Percentiles rank a stretch among this genome's conserved stretches.
Conservation (phyloP, 2,797 vertebrate genomes). For the Microctenopoma stevenorrisi region DNA sequence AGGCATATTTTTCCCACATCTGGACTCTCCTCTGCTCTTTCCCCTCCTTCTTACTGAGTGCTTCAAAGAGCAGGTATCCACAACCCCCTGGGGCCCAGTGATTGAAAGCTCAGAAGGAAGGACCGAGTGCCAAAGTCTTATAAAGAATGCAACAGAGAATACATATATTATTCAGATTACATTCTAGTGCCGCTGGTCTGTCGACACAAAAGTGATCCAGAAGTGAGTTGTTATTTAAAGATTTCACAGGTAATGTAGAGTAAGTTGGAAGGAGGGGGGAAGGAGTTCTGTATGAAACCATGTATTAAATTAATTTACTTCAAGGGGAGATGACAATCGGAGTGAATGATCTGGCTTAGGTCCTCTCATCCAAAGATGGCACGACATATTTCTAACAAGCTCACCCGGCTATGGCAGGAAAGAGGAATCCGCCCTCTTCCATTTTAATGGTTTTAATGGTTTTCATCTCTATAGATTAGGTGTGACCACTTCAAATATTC, state of each 20-base stretch:
- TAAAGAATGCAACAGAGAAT: slow-evolving; percentile 84
- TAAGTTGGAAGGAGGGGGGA: slow-evolving; percentile 7
- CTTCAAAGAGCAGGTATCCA: slow-evolving; percentile 85
- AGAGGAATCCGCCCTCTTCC: slow-evolving; percentile 49
- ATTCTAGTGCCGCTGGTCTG: slow-evolving; percentile 75
- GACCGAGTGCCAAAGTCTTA: slow-evolving; percentile 80
- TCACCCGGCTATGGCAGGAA: slow-evolving; percentile 45
- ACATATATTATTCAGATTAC: slow-evolving; percentile 83
- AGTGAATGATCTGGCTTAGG: slow-evolving; percentile 47
- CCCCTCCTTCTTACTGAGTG: slow-evolving; percentile 51
- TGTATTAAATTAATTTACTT: slow-evolving; percentile 65
- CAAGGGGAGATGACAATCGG: slow-evolving; percentile 66
- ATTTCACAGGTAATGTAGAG: slow-evolving; percentile 61
- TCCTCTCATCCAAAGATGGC: slow-evolving; percentile 59
- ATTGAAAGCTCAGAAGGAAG: slow-evolving; percentile 83
- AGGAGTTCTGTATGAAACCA: slow-evolving; percentile 41
- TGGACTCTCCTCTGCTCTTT: slow-evolving; percentile 56
- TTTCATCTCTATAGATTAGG: slow-evolving; percentile 77
- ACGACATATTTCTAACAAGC: slow-evolving; percentile 69
- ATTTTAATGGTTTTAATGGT: slow-evolving; percentile 61
- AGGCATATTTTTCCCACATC: slow-evolving; percentile 72
- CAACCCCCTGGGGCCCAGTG: slow-evolving; percentile 75
- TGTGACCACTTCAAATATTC: slow-evolving; percentile 82
- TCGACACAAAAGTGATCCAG: slow-evolving; percentile 59
- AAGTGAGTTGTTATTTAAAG: slow-evolving; percentile 65